Conservation (phyloP, 2,113 vertebrate genomes). For the Climacteris rufus region DNA sequence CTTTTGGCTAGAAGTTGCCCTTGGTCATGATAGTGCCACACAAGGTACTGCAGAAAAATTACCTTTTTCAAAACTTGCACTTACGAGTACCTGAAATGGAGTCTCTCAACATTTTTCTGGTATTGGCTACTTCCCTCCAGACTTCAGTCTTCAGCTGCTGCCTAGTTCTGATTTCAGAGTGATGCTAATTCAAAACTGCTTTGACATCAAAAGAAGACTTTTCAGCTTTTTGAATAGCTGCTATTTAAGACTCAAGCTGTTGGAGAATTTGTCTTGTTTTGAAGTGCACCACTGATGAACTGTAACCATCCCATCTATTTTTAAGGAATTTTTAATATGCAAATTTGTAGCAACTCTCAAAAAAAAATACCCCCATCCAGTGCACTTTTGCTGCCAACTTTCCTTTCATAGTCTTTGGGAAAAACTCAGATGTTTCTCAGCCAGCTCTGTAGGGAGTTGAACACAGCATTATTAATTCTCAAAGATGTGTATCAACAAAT, state of each 20-base stretch:
- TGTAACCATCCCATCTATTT: not conserved
- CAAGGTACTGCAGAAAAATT: not conserved
- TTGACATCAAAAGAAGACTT: not conserved
- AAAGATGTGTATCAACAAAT: not conserved
- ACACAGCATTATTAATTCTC: not conserved
- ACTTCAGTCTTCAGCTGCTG: not conserved
- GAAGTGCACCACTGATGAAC: not conserved
- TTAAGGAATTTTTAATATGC: not conserved
- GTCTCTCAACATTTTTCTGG: not conserved
- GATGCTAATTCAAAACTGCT: not conserved
- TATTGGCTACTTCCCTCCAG: not conserved
- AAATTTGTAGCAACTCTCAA: not conserved
- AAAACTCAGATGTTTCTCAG: not conserved
- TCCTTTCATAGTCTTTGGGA: not conserved
- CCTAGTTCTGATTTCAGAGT: not conserved
- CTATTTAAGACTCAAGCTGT: not conserved
- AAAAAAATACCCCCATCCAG: not conserved
- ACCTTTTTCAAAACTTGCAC: not conserved
- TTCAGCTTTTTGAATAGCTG: not conserved
- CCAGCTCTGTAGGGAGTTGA: not conserved
- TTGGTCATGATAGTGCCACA: not conserved
- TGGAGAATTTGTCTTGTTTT: not conserved
- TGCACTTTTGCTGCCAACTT: not conserved
- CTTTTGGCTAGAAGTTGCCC: not conserved
- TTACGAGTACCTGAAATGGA: not conserved